Base-by-base conservation (phyloP, 2,797 vertebrate species). In the Brachyalestes nurse region DNA sequence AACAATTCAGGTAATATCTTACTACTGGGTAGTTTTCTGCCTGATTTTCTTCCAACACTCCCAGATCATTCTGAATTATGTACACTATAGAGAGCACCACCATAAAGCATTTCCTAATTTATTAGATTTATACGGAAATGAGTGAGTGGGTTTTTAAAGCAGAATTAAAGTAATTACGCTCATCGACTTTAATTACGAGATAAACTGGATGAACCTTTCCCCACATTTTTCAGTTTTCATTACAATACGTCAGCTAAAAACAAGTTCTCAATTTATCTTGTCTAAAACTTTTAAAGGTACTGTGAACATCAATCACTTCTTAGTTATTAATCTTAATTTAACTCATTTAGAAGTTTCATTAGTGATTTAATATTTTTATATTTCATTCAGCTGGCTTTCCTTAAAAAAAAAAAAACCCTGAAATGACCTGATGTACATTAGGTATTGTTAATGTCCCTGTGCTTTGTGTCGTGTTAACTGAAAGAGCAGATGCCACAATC, bases 321-420 rank as follows among this genome's bases (percentile, higher is more conserved):
- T 51, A 60, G 23, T 60, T 72, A 34, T 81, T 81, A 16, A 75
- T 81, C 25, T n/a, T 76, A 49, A 71, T 81, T 45, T 25, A 72
- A 5, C 64, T 57, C 25, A 49, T 60, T 64, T 65, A 72, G 40
- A 21, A 77, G 38, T 77, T 72, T 82, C 13, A 76, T 77, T 77
- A 65, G 17, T 66, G 61, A 60, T 49, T 13, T 58, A 51, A 65
- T 16, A 7, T 60, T 5, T 8, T 51, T 72, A 10, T 55, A n/a
- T 38, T 72, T 19, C 3, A 28, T 61, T 75, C 13, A 60, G 19
- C 8, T 9, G 23, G n/a, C 5, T 21, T n/a, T 21, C 5, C 40
- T 74, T n/a, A 14, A 51, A 51, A 49, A 34, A 14, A 51, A 51
- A 49, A 34, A 34, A 34, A 34, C 34, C 34, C 34, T 34, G 34